These are phyloP conservation scores for Virgularia gustaviana DNA, from an alignment of 92 coral and sea anemone species.

Conservation along the genomic window DNA sequence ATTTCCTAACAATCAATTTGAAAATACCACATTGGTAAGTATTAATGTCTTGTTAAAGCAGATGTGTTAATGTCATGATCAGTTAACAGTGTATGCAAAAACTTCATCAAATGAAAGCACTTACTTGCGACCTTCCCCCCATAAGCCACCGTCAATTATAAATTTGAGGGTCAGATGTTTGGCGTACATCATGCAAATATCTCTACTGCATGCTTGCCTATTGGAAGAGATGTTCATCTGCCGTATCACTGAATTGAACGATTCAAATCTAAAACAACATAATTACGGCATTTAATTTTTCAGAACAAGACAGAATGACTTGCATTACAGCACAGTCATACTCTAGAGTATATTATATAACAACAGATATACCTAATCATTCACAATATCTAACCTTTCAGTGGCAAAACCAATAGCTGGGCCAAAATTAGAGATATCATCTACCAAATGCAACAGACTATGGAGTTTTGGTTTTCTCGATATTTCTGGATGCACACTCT, in stretches of 20 bases:
- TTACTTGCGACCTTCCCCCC: constrained; percentile 4
- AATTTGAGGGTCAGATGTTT: constrained; percentile 1
- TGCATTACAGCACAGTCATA: no score
- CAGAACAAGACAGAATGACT: no score
- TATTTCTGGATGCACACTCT: constrained; percentile 2
- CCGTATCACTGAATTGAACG: constrained; percentile 11
- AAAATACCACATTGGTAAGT: background rate
- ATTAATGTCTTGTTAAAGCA: background rate
- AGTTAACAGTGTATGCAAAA: no score
- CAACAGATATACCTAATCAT: no score
- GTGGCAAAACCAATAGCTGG: constrained; percentile 21
- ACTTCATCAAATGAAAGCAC: no score
- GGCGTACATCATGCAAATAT: background rate
- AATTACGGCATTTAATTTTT: background rate
- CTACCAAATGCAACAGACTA: background rate
- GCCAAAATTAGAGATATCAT: constrained; percentile 6
- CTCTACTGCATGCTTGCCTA: constrained; percentile 19
- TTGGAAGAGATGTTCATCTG: constrained; percentile 13
- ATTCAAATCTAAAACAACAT: constrained; percentile 5
- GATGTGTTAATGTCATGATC: no score
- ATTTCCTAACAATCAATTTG: background rate
- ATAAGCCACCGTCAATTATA: constrained; percentile 1
- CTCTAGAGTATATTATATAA: no score
- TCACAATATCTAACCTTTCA: constrained; percentile 17
- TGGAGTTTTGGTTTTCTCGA: constrained; percentile 13